A percentile compares a stretch with the other conserved stretches of the same genome.
Conservation (phyloP, 2,888 invertebrate genomes). For the Scaptomyza reducta region DNA sequence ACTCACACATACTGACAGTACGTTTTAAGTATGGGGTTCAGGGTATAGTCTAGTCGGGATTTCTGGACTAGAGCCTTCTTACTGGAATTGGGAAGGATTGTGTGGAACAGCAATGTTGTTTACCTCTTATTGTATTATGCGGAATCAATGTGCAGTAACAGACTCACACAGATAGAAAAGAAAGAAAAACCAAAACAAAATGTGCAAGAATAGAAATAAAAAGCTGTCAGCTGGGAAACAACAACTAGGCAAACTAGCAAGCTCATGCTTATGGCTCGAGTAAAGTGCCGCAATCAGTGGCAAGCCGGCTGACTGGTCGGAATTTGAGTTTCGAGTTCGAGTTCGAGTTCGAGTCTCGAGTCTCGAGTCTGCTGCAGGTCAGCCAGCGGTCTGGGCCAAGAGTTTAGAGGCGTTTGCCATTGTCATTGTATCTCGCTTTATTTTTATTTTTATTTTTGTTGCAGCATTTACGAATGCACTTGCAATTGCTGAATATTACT, state of each 20-base stretch:
- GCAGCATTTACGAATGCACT: conserved; percentile 52
- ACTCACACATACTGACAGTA: too few species aligned
- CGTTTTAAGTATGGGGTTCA: too few species aligned
- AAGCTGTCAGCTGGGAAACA: conserved; percentile 36
- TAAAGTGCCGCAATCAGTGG: conserved; percentile 67
- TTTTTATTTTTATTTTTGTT: background rate
- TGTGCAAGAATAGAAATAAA: background rate
- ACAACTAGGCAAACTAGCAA: conserved; percentile 21
- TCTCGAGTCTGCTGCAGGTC: conserved; percentile 35
- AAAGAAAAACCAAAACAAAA: too few species aligned
- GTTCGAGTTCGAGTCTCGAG: conserved; percentile 28
- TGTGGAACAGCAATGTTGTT: too few species aligned
- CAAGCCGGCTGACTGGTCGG: conserved; percentile 66
- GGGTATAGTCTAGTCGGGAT: too few species aligned
- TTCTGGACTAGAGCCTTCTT: too few species aligned
- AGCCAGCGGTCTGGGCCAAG: conserved; percentile 17
- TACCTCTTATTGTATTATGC: background rate
- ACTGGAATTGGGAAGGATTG: too few species aligned
- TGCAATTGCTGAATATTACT: conserved; percentile 59
- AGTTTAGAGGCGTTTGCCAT: conserved; percentile 46
- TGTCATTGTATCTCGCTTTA: conserved; percentile 53
- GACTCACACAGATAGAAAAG: too few species aligned
- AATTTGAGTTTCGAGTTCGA: conserved; percentile 9
- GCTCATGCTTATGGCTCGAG: conserved; percentile 50
- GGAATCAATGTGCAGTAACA: conserved; percentile 16